Base-by-base conservation (phyloP, 2,797 vertebrate species). In the Spea hammondii region DNA sequence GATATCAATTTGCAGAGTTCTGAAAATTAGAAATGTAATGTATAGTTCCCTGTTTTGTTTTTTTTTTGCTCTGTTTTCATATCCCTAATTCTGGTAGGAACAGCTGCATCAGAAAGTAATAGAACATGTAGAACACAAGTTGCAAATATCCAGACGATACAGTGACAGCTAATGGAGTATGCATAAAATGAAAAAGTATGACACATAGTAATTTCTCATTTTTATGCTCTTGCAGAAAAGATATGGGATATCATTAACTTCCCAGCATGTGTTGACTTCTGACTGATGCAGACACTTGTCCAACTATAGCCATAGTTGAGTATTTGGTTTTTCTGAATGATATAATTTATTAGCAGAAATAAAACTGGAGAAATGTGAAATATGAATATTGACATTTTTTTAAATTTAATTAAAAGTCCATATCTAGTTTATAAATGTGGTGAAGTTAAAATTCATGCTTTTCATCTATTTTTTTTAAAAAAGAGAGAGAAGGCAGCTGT, bases 171-270 rank as follows among this genome's bases (percentile, higher is more conserved):
- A 79, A 74, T 74, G 54, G 53, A 68, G 17, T 65, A 79, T 64
- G 65, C 54, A 57, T 68, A 50, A 67, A 4, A 71, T 62, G 65
- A 73, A 79, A 74, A 64, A 64, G 55, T 74, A 65, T 79, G 57
- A 74, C 78, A 74, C 65, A 74, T 74, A 69, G 59, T 17, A 45
- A 17, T 70, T 70, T 70, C 49, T 70, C 45, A 70, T 80, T 65
- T 80, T 80, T 70, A 74, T 65, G 48, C 73, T 55, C 60, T 80
- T 70, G 17, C 51, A 65, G 79, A 71, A 80, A 76, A 53, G 45
- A 73, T 74, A 53, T 79, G 72, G 72, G 71, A 75, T 51, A 70
- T 75, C 66, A 80, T 80, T 80, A 80, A 74, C 72, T 80, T 75
- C 72, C 50, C 78, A 80, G 78, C 72, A 75, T 74, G 71, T 74